Evolutionary conservation across 37 sponge, comb jelly and placozoan species (phyloP), one percentile per base, ranked within the genome.

Genomic region (Agelas oroides): DNA sequence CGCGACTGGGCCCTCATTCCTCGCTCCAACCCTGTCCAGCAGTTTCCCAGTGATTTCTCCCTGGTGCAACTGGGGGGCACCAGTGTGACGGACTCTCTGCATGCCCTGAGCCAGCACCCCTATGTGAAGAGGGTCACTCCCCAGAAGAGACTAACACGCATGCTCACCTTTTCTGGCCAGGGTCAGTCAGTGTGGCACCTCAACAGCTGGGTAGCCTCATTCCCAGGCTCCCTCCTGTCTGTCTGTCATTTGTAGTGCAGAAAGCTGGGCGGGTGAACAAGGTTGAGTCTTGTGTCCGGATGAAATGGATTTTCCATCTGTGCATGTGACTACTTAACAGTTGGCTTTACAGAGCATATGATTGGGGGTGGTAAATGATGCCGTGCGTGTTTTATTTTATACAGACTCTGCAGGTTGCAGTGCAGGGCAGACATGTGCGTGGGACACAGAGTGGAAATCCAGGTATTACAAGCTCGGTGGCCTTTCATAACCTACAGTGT

Each of bases 11-110:
- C 78, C 17, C 59, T 92, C 21, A 66, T 94, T 28, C 63, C 81
- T 39, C 80, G 95, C 18, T 17, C 36, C 32, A 96, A 96, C 63
- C 92, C 92, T 5, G 65, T 82, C 25, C 66, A 65, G 33, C 75
- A 94, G 19, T 92, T 65, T 37, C 97, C 97, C 24, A 93, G 92
- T 70, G 97, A 96, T 54, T 96, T 96, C 84, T 79, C 86, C 63
- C 59, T 96, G 25, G 59, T 96, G 19, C 61, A 81, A 59, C 59
- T 96, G 36, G 34, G 39, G 66, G 31, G 40, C 56, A 38, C 55
- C 13, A 55, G 75, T 35, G 68, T 60, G n/a, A 63, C 24, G 15
- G 25, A 56, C 27, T 86, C 78, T 14, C 41, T 88, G 15, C 72
- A 13, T 25, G 72, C 92, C 0, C 82, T 96, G 55, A 19, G 33